Percentiles rank a stretch among this genome's conserved stretches.
Evolutionary conservation across 2,113 vertebrate species (phyloP).

Genomic region (Takifugu flavidus): DNA sequence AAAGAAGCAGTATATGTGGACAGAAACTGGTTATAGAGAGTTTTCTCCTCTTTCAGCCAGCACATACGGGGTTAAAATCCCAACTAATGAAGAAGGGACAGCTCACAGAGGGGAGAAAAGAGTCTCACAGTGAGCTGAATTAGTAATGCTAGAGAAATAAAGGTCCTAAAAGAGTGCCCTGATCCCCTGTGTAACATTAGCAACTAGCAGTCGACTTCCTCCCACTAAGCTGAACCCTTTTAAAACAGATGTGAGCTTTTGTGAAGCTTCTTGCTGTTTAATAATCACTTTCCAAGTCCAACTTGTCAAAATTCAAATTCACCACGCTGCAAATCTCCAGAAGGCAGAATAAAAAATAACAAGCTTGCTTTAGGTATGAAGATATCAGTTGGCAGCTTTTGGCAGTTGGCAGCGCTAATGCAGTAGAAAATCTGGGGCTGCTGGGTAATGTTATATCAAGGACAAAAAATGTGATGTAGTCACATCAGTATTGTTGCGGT

Average conservation of each 20-base stretch:
- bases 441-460: slow-evolving; percentile 16
- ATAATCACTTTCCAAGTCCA: slow-evolving; percentile 34
- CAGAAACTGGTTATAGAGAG: background rate
- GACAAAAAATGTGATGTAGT: slow-evolving; percentile 3
- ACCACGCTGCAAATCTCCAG: slow-evolving; percentile 13
- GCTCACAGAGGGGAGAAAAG: slow-evolving; percentile 47
- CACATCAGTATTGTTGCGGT: no score
- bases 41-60: slow-evolving; percentile 11
- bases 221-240: slow-evolving; percentile 37
- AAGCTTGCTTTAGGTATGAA: slow-evolving; percentile 5
- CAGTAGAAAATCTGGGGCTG: slow-evolving; percentile 34
- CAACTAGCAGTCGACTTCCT: slow-evolving; percentile 43
- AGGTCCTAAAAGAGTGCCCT: slow-evolving; percentile 63
- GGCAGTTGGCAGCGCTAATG: slow-evolving; percentile 30
- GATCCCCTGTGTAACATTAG: slow-evolving; percentile 56
- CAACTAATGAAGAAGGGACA: slow-evolving; percentile 55
- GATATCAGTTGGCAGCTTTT: slow-evolving; percentile 8
- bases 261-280: slow-evolving; percentile 38
- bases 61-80: slow-evolving; percentile 60
- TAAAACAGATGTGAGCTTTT: slow-evolving; percentile 36
- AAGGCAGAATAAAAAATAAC: slow-evolving; percentile 8
- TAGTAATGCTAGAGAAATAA: slow-evolving; percentile 71
- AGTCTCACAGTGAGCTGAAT: slow-evolving; percentile 71
- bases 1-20: slow-evolving; percentile 21
- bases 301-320: slow-evolving; percentile 26